phyloP scores from a whole-genome alignment of 2,797 vertebrate species.

The Cyprinodon diabolis region DNA sequence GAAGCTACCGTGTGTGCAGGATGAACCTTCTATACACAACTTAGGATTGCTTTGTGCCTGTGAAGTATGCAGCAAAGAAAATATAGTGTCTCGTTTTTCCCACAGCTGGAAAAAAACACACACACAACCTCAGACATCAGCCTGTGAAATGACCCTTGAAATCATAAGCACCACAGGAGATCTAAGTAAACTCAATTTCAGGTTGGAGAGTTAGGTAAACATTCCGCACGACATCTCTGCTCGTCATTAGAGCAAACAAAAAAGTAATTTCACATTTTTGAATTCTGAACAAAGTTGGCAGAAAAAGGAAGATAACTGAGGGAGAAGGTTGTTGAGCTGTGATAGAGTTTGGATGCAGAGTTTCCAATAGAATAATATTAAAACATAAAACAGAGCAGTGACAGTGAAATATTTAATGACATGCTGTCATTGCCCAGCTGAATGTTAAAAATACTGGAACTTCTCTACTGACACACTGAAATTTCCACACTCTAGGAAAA shows the following conservation, averaged over 20 bases:
- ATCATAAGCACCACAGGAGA: conserved; percentile 30
- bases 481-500: too few relatives aligned
- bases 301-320: not conserved
- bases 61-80: not conserved
- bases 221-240: not conserved
- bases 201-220: conserved; percentile 18
- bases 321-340: not conserved
- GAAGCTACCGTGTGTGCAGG: not conserved
- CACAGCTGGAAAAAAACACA: not conserved
- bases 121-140: not conserved
- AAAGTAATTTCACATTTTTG: not conserved
- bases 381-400: not conserved
- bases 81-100: not conserved
- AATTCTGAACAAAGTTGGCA: not conserved
- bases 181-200: conserved; percentile 33
- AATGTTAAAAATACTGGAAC: not conserved
- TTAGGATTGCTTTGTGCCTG: not conserved
- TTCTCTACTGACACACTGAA: not conserved
- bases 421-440: not conserved
- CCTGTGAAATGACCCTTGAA: conserved; percentile 23
- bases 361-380: not conserved
- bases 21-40: not conserved
- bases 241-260: not conserved
- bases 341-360: not conserved
- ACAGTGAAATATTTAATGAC: not conserved